Evolutionary conservation across 1,140 invertebrate species (phyloP), one percentile per base, ranked within the genome.

Genomic region (Ylistrum balloti): DNA sequence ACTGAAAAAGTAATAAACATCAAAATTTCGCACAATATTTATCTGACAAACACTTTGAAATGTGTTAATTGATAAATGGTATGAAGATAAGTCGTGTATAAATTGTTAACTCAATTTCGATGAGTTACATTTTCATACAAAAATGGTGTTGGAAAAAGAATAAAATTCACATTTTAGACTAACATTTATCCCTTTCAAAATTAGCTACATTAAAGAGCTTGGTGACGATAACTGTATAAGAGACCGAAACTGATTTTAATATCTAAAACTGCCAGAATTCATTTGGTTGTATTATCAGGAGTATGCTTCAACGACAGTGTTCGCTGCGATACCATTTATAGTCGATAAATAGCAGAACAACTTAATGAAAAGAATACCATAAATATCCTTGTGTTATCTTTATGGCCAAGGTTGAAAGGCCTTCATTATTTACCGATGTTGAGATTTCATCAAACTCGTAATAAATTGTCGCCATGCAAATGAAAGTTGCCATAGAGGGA

Each of bases 301-400:
- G 41, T 74, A 74, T 74, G 56, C 22, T 17, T 74, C 56, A 74
- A 17, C 56, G 56, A 9, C 56, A 48, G 9, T 9, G 56, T 28
- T 74, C 9, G 2, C 56, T 74, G 1, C 7, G 56, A 74, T 74
- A 74, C 56, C 56, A 74, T 74, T 74, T 74, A 74, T 74, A 74
- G 56, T 74, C 56, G 9, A 74, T 74, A 74, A 74, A 74, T 17
- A 28, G n/a, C 15, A 1, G 56, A n/a, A 28, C 56, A 74, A 74
- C 56, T 74, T 74, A 74, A 74, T 74, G 56, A 74, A 74, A 74
- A n/a, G 56, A 74, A 74, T 74, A 74, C 56, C 56, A 28, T 74
- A 74, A 74, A 74, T 74, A 74, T 74, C 5, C 15, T 11, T 5
- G 56, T 28, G 56, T 74, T 74, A 74, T 74, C 56, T 74, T 74